Evolutionary conservation across 2,888 invertebrate genomes (phyloP), one percentile per base, ranked within the genome.

Genomic region (Cremastinae sp.): DNA sequence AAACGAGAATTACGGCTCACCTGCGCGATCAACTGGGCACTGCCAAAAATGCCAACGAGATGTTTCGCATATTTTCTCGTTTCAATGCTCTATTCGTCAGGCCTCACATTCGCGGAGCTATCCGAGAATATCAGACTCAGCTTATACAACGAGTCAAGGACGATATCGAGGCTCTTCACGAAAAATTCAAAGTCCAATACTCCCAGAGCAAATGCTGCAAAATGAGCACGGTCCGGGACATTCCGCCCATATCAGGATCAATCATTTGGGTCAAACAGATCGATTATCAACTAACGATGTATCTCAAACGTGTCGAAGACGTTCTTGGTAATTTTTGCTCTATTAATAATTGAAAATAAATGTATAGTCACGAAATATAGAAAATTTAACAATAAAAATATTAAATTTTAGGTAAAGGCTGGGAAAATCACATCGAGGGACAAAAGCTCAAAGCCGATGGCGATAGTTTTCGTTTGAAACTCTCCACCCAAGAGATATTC

Each of bases 241-340:
- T 99, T 82, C 99, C 99, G 2, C 98, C 98, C 0, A 97, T 99
- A 14, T 96, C 99, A 28, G 99, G 99, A 0, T 98, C 97, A 66
- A 99, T 99, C 83, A 97, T 99, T 83, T 99, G 99, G 99, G 98
- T 98, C 2, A 96, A 97, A 85, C 96, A 99, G 91, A 99, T 99
- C 85, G 99, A 99, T 90, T 94, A 98, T 81, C 99, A 99, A 90
- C 92, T 99, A 61, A 97, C 97, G 10, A 97, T 97, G 82, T 99
- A 98, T 90, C 93, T 99, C 89, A 95, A 97, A 87, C 93, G 99
- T 79, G 99, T 99, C 0, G 99, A 99, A 91, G 99, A 99, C 92
- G 99, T 99, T 18, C 93, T 99, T 58, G 98, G 97, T 93, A 91
- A 90, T 73, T 12, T 14, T 28, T 5, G 5, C 5, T 28, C 5